These are phyloP conservation scores for Dryobates pubescens DNA, from an alignment of 2,797 vertebrate genomes.

Conservation along the genomic window DNA sequence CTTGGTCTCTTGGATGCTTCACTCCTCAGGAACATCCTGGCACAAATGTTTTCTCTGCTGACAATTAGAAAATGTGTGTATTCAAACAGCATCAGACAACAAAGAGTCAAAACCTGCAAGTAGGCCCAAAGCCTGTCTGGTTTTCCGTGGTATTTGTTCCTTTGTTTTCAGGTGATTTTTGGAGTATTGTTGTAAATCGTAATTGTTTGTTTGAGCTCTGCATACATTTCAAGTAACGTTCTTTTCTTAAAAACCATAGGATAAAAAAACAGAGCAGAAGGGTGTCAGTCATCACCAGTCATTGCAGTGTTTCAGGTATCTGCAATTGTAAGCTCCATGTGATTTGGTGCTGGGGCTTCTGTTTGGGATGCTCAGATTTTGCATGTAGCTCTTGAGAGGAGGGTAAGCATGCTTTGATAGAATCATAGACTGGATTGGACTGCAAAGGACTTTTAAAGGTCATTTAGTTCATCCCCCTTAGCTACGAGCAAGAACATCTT, in stretches of 20 bases:
- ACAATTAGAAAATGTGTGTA: background rate
- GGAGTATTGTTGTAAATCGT: background rate
- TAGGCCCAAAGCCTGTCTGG: background rate
- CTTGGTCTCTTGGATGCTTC: background rate
- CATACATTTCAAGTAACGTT: background rate
- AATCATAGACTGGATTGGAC: background rate
- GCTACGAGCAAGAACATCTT: background rate
- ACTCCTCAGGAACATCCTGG: background rate
- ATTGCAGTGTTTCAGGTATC: background rate
- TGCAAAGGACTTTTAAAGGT: background rate
- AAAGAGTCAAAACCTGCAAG: background rate
- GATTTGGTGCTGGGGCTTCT: background rate
- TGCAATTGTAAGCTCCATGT: background rate
- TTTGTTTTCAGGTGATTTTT: background rate
- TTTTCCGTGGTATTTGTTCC: background rate
- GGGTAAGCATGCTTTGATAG: background rate
- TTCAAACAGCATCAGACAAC: background rate
- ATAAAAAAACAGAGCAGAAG: background rate
- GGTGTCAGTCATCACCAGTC: background rate
- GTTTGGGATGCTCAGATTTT: background rate
- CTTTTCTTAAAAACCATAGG: background rate
- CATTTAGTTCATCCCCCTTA: background rate
- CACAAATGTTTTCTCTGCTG: background rate
- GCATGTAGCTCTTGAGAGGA: background rate
- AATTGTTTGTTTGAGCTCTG: background rate